A percentile compares a stretch with the other conserved stretches of the same genome.
These are phyloP conservation scores for Microctonus hyperodae DNA, from an alignment of 2,888 invertebrate species.

Conservation along the genomic window DNA sequence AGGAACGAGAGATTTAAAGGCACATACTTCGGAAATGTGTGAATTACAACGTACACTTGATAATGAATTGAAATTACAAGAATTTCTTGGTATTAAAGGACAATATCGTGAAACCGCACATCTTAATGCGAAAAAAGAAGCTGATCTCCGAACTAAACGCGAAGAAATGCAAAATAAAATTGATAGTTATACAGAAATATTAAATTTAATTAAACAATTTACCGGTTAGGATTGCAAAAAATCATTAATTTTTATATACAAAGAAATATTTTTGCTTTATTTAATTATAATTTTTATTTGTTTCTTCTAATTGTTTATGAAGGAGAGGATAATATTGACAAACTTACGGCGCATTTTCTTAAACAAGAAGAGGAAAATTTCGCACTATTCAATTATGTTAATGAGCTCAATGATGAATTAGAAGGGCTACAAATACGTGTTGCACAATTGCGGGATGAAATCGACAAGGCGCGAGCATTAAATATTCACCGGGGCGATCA, in stretches of 20 bases:
- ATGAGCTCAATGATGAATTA: constrained; percentile 85
- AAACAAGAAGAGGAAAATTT: constrained; percentile 91
- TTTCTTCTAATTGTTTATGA: constrained; percentile 57
- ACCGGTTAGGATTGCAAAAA: constrained; percentile 47
- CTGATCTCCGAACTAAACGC: constrained; percentile 72
- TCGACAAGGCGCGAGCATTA: constrained; percentile 71
- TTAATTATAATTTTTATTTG: not conserved
- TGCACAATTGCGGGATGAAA: constrained; percentile 69
- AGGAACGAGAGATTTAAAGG: constrained; percentile 65
- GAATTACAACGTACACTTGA: constrained; percentile 86
- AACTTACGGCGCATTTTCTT: constrained; percentile 77
- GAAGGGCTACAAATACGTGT: constrained; percentile 77
- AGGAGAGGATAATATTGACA: constrained; percentile 72
- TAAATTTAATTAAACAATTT: constrained; percentile 73
- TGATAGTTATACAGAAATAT: constrained; percentile 76
- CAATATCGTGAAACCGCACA: constrained; percentile 80
- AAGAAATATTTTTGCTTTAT: not conserved
- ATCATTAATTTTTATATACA: not conserved
- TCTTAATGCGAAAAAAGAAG: constrained; percentile 76
- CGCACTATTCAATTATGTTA: constrained; percentile 89
- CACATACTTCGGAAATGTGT: constrained; percentile 78
- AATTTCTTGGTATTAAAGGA: constrained; percentile 85
- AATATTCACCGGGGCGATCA: constrained; percentile 68
- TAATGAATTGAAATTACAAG: constrained; percentile 83
- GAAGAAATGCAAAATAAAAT: constrained; percentile 76